These are phyloP conservation scores for Homalodisca vitripennis DNA, from an alignment of 1,140 invertebrate genomes.

Conservation along the genomic window DNA sequence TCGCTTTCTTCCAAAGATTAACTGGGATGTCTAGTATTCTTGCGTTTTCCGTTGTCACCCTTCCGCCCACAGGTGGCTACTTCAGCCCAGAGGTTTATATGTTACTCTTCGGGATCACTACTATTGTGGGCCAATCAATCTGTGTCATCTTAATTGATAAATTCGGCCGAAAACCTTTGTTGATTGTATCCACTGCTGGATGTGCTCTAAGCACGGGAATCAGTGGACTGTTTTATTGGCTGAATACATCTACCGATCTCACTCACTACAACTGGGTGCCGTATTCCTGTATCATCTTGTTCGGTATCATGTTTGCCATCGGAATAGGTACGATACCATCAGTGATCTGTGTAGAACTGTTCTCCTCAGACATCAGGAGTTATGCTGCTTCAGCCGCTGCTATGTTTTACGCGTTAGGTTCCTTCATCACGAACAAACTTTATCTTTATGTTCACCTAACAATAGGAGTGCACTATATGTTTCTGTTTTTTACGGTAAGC, in stretches of 20 bases:
- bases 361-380: slow-evolving; percentile 31
- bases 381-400: slow-evolving; percentile 22
- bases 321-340: slow-evolving; percentile 32
- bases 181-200: slow-evolving; percentile 50
- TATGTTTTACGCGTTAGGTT: slow-evolving; percentile 5
- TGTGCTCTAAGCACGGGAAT: slow-evolving; percentile 17
- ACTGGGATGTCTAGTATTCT: slow-evolving; percentile 39
- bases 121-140: slow-evolving; percentile 40
- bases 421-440: slow-evolving; percentile 70
- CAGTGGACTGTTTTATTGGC: slow-evolving; percentile 6
- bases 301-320: slow-evolving; percentile 17
- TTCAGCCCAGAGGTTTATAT: slow-evolving; percentile 34
- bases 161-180: slow-evolving; percentile 49
- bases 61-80: slow-evolving; percentile 36
- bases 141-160: slow-evolving; percentile 46
- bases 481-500: slow-evolving; percentile 74
- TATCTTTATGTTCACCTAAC: slow-evolving; percentile 58
- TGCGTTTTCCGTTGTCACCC: slow-evolving; percentile 40
- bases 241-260: neutral
- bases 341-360: slow-evolving; percentile 30
- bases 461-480: slow-evolving; percentile 66
- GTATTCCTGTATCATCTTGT: slow-evolving; percentile 21
- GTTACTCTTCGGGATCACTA: slow-evolving; percentile 33
- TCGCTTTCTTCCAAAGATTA: slow-evolving; percentile 38
- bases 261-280: slow-evolving; percentile 30